Base-by-base conservation (phyloP, 2,888 invertebrate genomes). In the Biston stratarius region DNA sequence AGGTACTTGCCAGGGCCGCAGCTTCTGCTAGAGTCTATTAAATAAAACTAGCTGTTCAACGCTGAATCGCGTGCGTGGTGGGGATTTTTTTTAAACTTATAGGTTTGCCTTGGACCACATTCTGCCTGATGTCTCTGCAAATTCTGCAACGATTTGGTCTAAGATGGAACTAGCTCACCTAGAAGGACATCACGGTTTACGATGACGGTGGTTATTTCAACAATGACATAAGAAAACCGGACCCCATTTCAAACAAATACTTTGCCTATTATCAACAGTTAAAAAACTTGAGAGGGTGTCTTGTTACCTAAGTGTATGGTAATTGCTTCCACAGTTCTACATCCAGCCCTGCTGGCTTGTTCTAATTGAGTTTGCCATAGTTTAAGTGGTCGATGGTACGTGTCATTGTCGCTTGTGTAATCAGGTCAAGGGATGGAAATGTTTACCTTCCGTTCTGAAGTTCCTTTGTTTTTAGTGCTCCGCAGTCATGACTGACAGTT, bases 401-500 rank as follows among this genome's bases (percentile, higher is more conserved):
- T 68, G 74, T 71, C 70, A 63, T 74, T 74, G 75, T 72, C 65
- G 57, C 69, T 24, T 60, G 58, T 70, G 71, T 65, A 75, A 79
- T 76, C 69, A 66, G 80, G 80, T 77, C 76, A 80, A 75, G 74
- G 40, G 51, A 64, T 69, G 71, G 69, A 40, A 48, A 38, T 49
- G 64, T 74, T 63, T 73, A 57, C 59, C 62, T 64, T 70, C 64
- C 60, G 49, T 49, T 51, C 9, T 57, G 33, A 49, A 53, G 64
- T 61, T 51, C 33, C 40, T 65, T 52, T 67, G 69, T 68, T 65
- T 73, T 78, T 73, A 49, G 68, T 67, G 56, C 55, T 15, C 64
- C 57, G 10, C 42, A 55, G 42, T 42, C 55, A 33, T 12, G 24
- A 24, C 24, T 40, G 42, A 24, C 42, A 55, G 42, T 12, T 53